These are phyloP conservation scores for Calephelis nemesis DNA, from an alignment of 1,140 invertebrate genomes.

Conservation along the genomic window DNA sequence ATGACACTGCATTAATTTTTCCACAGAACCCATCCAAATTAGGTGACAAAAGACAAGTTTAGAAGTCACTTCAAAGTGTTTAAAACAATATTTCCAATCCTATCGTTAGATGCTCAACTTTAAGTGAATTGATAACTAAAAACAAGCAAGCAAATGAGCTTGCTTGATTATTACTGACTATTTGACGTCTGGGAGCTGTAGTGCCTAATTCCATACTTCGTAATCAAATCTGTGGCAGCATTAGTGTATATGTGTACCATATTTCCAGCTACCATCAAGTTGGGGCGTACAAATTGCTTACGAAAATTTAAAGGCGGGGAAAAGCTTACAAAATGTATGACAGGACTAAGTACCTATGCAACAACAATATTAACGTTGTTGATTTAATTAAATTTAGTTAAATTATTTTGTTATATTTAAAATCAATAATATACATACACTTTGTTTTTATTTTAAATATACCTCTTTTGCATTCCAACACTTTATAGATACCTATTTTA, in stretches of 20 bases:
- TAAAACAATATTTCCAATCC: no score
- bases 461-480: conserved; percentile 72
- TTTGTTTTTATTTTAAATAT: conserved; percentile 44
- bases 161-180: no score
- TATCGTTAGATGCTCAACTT: no score
- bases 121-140: no score
- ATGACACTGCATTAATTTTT: conserved; percentile 42
- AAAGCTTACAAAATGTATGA: conserved; percentile 2
- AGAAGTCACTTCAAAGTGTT: background rate
- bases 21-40: background rate
- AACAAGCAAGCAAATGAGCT: no score
- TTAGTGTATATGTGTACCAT: no score
- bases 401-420: conserved; percentile 33
- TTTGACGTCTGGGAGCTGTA: no score
- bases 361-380: conserved; percentile 32
- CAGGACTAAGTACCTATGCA: background rate
- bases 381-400: conserved; percentile 48
- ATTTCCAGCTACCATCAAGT: no score
- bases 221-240: no score
- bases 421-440: conserved; percentile 26
- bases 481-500: conserved; percentile 57
- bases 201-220: no score
- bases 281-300: no score
- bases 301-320: no score
- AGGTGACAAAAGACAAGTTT: background rate